A percentile compares a stretch with the other conserved stretches of the same genome.
Evolutionary conservation across 2,797 vertebrate genomes (phyloP).

Genomic region (Arrhamphus sclerolepis): DNA sequence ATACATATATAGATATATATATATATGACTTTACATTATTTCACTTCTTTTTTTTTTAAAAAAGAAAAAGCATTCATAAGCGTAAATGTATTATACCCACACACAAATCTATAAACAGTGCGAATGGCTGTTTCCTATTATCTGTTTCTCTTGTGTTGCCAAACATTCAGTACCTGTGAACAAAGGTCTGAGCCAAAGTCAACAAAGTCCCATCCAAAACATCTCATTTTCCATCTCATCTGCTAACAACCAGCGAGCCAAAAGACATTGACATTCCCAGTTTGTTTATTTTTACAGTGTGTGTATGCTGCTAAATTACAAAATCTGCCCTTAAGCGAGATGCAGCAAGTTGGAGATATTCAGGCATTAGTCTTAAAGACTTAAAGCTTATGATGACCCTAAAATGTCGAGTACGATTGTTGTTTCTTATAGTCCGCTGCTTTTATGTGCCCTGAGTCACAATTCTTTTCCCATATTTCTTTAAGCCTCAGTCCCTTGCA

Average conservation of each 20-base stretch:
- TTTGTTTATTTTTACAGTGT: constrained; percentile 7
- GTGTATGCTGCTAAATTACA: constrained; percentile 29
- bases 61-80: no score
- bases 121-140: constrained; percentile 43
- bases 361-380: constrained; percentile 49
- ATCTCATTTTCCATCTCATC: constrained; percentile 70
- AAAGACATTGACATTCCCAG: constrained; percentile 33
- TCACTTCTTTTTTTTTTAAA: no score
- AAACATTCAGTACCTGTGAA: constrained; percentile 53
- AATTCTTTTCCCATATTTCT: constrained; percentile 24
- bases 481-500: not conserved
- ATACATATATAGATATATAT: no score
- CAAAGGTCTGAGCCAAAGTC: constrained; percentile 61
- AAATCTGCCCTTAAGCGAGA: constrained; percentile 37
- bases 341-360: constrained; percentile 35
- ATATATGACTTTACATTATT: no score
- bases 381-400: constrained; percentile 60
- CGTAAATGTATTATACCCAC: no score
- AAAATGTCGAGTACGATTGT: constrained; percentile 61
- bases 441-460: constrained; percentile 37
- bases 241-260: constrained; percentile 46
- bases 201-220: constrained; percentile 70
- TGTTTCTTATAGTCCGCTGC: constrained; percentile 38
- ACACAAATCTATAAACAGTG: no score
- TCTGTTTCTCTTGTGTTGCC: constrained; percentile 44